phyloP scores from a whole-genome alignment of 2,888 invertebrate genomes.

The Cosmorhoe ocellata region DNA sequence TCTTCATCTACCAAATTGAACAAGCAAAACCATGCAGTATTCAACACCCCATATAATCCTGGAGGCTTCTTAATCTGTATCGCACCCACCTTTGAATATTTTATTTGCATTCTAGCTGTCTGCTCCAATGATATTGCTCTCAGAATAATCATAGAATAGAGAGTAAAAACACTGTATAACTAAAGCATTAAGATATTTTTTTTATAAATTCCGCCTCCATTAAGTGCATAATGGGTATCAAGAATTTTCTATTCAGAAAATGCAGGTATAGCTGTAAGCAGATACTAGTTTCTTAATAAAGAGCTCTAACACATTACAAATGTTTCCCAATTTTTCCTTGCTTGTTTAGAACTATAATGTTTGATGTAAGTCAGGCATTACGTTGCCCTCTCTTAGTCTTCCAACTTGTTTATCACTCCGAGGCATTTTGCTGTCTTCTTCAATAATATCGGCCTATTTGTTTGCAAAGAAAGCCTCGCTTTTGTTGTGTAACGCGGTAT shows the following conservation, averaged over 20 bases:
- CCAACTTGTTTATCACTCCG: slow-evolving; percentile 4
- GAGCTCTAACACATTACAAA: too few species aligned
- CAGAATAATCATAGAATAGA: background rate
- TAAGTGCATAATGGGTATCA: too few species aligned
- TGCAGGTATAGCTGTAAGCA: too few species aligned
- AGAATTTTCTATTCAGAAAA: too few species aligned
- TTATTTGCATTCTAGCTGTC: slow-evolving; percentile 12
- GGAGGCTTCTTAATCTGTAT: slow-evolving; percentile 2
- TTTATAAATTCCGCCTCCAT: too few species aligned
- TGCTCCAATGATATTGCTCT: slow-evolving; percentile 8
- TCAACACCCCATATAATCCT: background rate
- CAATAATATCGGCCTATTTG: slow-evolving; percentile 48
- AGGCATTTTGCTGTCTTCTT: slow-evolving; percentile 26
- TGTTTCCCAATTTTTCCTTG: too few species aligned
- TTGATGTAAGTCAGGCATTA: background rate
- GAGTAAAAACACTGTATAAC: too few species aligned
- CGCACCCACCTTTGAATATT: slow-evolving; percentile 16
- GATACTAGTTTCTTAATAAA: too few species aligned
- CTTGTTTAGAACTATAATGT: background rate
- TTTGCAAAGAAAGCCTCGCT: slow-evolving; percentile 43
- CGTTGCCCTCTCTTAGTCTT: background rate
- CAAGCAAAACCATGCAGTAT: slow-evolving; percentile 6
- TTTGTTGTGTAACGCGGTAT: slow-evolving; percentile 48
- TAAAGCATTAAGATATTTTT: too few species aligned
- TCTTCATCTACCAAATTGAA: slow-evolving; percentile 8